phyloP scores from a whole-genome alignment of 2,797 vertebrate species.

The Lacerta viridis region DNA sequence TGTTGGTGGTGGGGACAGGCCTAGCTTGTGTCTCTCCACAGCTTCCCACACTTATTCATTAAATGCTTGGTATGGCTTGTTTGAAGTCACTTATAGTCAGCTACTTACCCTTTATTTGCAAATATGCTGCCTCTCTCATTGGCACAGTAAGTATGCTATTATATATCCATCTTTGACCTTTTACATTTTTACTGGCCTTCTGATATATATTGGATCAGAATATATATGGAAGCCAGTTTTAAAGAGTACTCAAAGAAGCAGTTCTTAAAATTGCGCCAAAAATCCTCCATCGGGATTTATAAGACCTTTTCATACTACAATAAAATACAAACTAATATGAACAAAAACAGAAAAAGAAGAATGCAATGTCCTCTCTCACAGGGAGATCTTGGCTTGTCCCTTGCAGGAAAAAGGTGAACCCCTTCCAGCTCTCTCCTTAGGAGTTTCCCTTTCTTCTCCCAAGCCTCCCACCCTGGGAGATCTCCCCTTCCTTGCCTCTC shows the following conservation, averaged over 20 bases:
- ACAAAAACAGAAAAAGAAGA: no score
- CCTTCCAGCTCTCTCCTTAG: no score
- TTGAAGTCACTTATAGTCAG: not conserved
- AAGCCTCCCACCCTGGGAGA: no score
- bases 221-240: not conserved
- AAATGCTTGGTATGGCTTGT: not conserved
- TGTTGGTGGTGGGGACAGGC: not conserved
- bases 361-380: no score
- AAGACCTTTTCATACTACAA: no score
- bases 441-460: no score
- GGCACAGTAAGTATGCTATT: conserved; percentile 12
- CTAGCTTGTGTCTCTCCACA: not conserved
- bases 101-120: conserved; percentile 17
- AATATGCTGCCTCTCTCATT: conserved; percentile 22
- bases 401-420: no score
- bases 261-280: conserved; percentile 23
- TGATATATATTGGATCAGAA: not conserved
- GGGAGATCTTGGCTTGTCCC: no score
- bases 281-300: no score
- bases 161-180: not conserved
- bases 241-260: not conserved
- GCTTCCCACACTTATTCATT: not conserved
- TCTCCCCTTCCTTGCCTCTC: no score
- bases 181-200: not conserved
- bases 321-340: no score